Evolutionary conservation across 2,888 invertebrate genomes (phyloP).

Genomic region (Latheticus oryzae): DNA sequence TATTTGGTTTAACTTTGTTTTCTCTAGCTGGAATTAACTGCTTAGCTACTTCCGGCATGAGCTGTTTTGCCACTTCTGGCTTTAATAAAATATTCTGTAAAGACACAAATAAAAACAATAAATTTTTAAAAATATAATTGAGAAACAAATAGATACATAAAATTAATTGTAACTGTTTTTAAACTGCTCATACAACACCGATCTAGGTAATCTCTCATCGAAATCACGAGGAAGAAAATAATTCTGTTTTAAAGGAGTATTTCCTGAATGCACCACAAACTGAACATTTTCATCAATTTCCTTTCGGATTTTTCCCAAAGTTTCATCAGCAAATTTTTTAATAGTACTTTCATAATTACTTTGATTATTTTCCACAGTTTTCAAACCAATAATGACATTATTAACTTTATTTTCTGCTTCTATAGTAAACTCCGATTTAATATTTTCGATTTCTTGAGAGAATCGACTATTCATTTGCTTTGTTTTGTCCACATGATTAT

Average conservation of each 20-base stretch:
- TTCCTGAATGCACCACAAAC: background rate
- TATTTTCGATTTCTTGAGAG: conserved; percentile 13
- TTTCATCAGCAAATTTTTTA: conserved; percentile 3
- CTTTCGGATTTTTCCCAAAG: conserved; percentile 1
- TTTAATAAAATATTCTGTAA: conserved; percentile 62
- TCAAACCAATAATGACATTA: conserved; percentile 1
- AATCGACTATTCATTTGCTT: conserved; percentile 6
- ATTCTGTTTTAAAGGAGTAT: conserved; percentile 11
- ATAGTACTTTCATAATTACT: conserved; percentile 1
- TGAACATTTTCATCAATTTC: conserved; percentile 11
- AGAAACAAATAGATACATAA: conserved; percentile 9
- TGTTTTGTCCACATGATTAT: background rate
- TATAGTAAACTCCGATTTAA: conserved; percentile 13
- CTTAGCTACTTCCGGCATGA: conserved; percentile 48
- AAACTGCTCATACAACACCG: background rate
- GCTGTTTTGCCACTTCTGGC: conserved; percentile 63
- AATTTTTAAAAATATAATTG: conserved; percentile 24
- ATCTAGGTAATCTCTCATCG: conserved; percentile 1
- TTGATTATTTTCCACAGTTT: conserved; percentile 10
- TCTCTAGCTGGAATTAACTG: conserved; percentile 12
- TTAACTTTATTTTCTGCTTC: conserved; percentile 15
- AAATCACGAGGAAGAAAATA: conserved; percentile 2
- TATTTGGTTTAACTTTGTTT: conserved; percentile 6
- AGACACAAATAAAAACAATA: conserved; percentile 34
- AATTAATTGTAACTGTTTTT: conserved; percentile 3